These are phyloP conservation scores for Corapipo altera DNA, from an alignment of 2,113 vertebrate genomes.

Conservation along the genomic window DNA sequence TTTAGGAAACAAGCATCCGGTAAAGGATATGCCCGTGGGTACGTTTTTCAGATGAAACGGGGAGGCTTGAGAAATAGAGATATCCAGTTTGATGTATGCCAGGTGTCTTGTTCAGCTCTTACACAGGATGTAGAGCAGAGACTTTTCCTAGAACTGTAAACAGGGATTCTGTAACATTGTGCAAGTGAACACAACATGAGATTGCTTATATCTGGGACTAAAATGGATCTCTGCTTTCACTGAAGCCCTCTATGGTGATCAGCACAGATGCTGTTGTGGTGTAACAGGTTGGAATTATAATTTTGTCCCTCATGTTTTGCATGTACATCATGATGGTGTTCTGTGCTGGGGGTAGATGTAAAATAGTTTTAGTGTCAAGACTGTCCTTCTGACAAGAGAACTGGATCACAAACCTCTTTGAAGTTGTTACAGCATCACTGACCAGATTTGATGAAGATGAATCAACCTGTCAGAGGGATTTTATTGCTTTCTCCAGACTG, in stretches of 20 bases:
- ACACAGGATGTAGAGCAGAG: background rate
- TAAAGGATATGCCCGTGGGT: background rate
- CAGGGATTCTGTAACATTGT: background rate
- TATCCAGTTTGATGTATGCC: background rate
- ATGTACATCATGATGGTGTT: background rate
- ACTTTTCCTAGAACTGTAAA: background rate
- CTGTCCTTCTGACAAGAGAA: background rate
- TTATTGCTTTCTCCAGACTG: background rate
- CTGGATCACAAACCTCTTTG: background rate
- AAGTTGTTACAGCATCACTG: background rate
- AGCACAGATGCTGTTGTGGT: background rate
- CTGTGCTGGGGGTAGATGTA: background rate
- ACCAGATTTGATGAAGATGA: background rate
- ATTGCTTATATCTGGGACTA: background rate
- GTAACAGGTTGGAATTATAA: background rate
- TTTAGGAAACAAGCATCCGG: background rate
- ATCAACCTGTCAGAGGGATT: background rate
- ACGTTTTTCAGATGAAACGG: background rate
- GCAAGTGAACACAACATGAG: accelerated
- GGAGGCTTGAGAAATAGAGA: background rate
- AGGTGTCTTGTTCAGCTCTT: background rate
- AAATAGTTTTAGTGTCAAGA: background rate
- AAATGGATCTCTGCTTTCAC: background rate
- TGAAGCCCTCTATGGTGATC: background rate
- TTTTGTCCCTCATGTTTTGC: background rate